Percentiles rank a stretch among this genome's conserved stretches.
phyloP scores from a whole-genome alignment of 1,140 invertebrate species.

The Drosophila lowei region DNA sequence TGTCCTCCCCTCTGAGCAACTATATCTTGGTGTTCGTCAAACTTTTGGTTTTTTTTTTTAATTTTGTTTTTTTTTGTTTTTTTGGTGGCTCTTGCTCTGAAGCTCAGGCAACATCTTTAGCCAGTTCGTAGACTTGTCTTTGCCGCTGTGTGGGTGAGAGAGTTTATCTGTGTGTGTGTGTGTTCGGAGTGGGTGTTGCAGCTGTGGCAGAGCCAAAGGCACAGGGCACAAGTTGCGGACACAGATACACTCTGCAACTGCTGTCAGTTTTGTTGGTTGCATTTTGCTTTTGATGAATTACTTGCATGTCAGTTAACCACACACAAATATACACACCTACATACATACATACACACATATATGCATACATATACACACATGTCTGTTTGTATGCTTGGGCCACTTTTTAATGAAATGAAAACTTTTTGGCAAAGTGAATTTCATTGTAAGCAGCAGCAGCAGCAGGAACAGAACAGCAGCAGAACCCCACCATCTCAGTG shows the following conservation, averaged over 20 bases:
- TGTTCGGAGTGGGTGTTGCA: conserved; percentile 13
- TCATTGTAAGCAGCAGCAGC: conserved; percentile 64
- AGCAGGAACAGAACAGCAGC: no score
- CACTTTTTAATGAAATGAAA: conserved; percentile 80
- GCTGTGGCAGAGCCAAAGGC: conserved; percentile 15
- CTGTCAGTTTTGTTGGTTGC: conserved; percentile 52
- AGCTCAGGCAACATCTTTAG: conserved; percentile 19
- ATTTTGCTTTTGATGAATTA: conserved; percentile 75
- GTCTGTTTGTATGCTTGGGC: conserved; percentile 16
- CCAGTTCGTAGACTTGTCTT: conserved; percentile 34
- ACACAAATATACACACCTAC: conserved; percentile 25
- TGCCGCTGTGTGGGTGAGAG: conserved; percentile 36
- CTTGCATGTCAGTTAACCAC: conserved; percentile 52
- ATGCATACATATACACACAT: conserved; percentile 19
- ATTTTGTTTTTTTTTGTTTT: conserved; percentile 3
- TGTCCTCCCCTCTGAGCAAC: background rate
- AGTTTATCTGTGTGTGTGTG: conserved; percentile 33
- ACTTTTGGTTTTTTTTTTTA: conserved; percentile 44
- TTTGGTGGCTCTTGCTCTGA: conserved; percentile 27
- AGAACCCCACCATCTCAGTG: conserved; percentile 4
- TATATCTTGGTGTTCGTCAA: conserved; percentile 41
- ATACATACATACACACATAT: conserved; percentile 48
- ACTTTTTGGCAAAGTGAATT: conserved; percentile 82
- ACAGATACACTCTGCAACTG: conserved; percentile 41
- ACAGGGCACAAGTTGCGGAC: conserved; percentile 40